These are phyloP conservation scores for Erythrocebus patas DNA, from an alignment of 2,113 vertebrate species.

Conservation along the genomic window DNA sequence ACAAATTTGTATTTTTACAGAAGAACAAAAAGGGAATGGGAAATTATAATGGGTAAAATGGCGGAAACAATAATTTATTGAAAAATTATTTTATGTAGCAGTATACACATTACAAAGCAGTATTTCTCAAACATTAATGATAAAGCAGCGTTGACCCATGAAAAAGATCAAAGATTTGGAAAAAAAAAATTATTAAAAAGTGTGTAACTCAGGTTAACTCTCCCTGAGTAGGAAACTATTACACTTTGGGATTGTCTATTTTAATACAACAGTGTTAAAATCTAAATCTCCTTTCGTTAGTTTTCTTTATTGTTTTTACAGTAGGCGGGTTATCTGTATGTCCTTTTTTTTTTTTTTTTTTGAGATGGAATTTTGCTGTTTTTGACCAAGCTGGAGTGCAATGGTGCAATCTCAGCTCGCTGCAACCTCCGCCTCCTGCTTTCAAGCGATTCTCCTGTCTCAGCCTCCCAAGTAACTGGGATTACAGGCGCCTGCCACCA, in stretches of 20 bases:
- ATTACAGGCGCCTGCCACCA: too few species aligned
- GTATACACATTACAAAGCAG: background rate
- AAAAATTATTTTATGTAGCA: background rate
- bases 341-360: background rate
- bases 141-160: background rate
- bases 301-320: background rate
- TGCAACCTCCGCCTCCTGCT: fast-evolving
- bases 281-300: background rate
- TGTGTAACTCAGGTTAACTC: background rate
- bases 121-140: background rate
- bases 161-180: background rate
- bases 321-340: background rate
- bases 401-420: too few species aligned
- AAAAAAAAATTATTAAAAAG: background rate
- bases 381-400: too few species aligned
- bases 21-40: background rate
- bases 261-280: background rate
- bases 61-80: background rate
- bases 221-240: background rate
- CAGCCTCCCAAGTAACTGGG: too few species aligned
- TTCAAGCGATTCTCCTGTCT: too few species aligned
- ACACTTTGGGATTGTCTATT: background rate
- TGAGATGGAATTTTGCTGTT: too few species aligned
- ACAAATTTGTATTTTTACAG: background rate
- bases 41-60: background rate